These are phyloP conservation scores for Aspidiotus rigidus DNA, from an alignment of 2,888 invertebrate species.

Conservation along the genomic window DNA sequence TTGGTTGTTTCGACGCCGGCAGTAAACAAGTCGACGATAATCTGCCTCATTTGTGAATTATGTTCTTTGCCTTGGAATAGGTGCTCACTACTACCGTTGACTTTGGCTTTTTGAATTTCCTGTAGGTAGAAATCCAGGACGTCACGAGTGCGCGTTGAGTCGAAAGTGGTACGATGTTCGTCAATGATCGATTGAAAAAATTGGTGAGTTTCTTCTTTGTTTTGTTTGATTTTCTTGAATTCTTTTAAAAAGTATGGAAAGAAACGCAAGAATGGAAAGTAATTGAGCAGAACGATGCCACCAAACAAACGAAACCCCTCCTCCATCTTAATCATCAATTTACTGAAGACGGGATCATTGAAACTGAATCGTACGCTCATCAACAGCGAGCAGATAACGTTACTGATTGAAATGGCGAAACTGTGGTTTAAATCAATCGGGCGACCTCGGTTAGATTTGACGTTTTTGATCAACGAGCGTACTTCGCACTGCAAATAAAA, in stretches of 20 bases:
- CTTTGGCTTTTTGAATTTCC: conserved; percentile 73
- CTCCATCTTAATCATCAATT: conserved; percentile 77
- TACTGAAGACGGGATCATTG: conserved; percentile 64
- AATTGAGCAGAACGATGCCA: conserved; percentile 70
- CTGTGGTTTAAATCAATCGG: conserved; percentile 61
- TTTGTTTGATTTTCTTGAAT: conserved; percentile 52
- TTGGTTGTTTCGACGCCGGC: conserved; percentile 92
- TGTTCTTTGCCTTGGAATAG: conserved; percentile 79
- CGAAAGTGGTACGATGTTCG: conserved; percentile 66
- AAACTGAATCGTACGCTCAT: conserved; percentile 79
- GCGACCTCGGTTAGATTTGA: conserved; percentile 47
- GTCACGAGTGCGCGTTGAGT: conserved; percentile 66
- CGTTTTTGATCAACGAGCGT: conserved; percentile 57
- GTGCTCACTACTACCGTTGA: conserved; percentile 60
- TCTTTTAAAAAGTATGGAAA: conserved; percentile 50
- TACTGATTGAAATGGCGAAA: conserved; percentile 72
- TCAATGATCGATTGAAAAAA: conserved; percentile 78
- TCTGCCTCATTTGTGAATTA: conserved; percentile 82
- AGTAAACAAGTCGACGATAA: conserved; percentile 80
- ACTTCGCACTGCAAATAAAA: conserved; percentile 57
- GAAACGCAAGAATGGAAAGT: conserved; percentile 66
- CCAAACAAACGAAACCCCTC: conserved; percentile 85
- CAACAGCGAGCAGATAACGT: conserved; percentile 81
- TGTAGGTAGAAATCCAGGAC: conserved; percentile 75
- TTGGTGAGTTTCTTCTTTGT: conserved; percentile 72